Evolutionary conservation across 2,113 vertebrate species (phyloP), one percentile per base, ranked within the genome.

Genomic region (Nothobranchius kuhntae): DNA sequence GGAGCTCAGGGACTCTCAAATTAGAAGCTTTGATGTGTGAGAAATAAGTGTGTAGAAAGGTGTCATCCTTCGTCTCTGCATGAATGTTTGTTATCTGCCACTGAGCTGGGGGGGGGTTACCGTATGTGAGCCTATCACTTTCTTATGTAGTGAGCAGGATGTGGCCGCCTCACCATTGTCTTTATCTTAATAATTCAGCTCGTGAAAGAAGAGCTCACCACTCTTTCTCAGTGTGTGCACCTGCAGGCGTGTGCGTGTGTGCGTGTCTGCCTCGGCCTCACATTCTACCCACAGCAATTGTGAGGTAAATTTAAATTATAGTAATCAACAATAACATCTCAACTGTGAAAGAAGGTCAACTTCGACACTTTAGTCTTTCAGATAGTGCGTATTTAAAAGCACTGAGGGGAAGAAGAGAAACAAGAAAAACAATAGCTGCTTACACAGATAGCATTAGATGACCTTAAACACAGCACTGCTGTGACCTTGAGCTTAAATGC

Each of bases 321-420:
- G 92, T 93, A 91, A 93, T 93, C 91, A 93, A 91, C 92, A 91
- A 92, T 93, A 93, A 93, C 92, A 93, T 92, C 89, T 93, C 91
- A 90, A 90, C 92, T 92, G 93, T 92, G 92, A 93, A 92, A 89
- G 91, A 92, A 92, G 92, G 92, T 94, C 89, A 87, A 72, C 78
- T 71, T 77, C 61, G 73, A 73, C 70, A 75, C 89, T 88, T 91
- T 91, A 92, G 87, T 92, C 89, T 92, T 92, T 90, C 88, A 91
- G 82, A 83, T 79, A 61, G 77, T 79, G 78, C 82, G 92, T 92
- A 90, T 92, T 91, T 91, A 91, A 90, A 88, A 83, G 83, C 82
- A 77, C 73, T 53, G 75, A 78, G 64, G 64, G 75, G 70, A 77
- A 75, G 71, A 55, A 30, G 9, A 72, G 45, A 42, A 72, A 73